Percentiles rank a stretch among this genome's conserved stretches.
Conservation (phyloP, 2,888 invertebrate genomes). For the Dione juno region DNA sequence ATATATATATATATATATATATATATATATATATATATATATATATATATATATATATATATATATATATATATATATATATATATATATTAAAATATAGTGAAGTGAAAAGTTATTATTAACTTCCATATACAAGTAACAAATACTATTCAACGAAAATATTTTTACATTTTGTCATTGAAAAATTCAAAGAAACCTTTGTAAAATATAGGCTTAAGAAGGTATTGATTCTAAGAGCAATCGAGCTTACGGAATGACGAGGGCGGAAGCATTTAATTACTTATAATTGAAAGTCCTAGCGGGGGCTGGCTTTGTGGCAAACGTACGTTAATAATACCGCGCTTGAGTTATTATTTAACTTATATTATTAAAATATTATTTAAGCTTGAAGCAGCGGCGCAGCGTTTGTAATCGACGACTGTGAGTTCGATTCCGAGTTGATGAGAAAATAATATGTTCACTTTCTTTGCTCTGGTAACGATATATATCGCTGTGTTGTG, state of each 20-base stretch:
- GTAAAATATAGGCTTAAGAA: constrained; percentile 6
- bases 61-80: no score
- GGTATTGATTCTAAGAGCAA: constrained; percentile 25
- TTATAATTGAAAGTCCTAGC: constrained; percentile 27
- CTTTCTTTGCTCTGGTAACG: no score
- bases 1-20: no score
- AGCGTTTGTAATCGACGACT: no score
- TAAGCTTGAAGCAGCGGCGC: not conserved
- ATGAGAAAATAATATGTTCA: no score
- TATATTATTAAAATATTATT: constrained; percentile 15
- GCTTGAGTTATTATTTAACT: constrained; percentile 12
- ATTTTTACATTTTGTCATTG: not conserved
- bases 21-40: no score
- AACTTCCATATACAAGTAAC: not conserved
- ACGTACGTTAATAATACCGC: constrained; percentile 24
- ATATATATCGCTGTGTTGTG: no score
- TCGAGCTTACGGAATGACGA: constrained; percentile 11
- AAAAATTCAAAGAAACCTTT: constrained; percentile 7
- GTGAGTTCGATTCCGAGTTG: no score
- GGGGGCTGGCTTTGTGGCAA: constrained; percentile 17
- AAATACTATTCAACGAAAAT: not conserved
- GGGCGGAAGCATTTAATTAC: constrained; percentile 30
- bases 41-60: no score
- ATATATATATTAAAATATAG: no score
- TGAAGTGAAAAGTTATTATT: not conserved